phyloP scores from a whole-genome alignment of 1,140 invertebrate genomes.

The Alviniconcha marisindica region DNA sequence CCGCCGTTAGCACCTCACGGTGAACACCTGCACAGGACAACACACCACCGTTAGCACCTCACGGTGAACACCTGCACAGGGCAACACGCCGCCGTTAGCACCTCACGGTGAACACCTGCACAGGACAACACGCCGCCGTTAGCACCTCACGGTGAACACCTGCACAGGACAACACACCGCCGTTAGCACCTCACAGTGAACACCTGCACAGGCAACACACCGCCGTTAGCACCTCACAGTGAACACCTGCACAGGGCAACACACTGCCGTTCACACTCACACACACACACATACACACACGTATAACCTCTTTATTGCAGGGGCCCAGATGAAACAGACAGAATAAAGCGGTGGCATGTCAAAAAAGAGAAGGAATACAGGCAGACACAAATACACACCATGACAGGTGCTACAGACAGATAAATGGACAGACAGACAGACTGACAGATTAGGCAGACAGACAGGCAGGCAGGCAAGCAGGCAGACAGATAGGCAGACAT shows the following conservation, averaged over 20 bases:
- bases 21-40: background rate
- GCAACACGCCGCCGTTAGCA: background rate
- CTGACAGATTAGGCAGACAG: no score
- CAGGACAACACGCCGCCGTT: background rate
- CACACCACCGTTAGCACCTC: background rate
- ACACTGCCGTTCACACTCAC: background rate
- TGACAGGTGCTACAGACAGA: no score
- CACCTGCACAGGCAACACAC: constrained; percentile 39
- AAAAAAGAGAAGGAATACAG: no score
- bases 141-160: no score
- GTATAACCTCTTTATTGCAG: background rate
- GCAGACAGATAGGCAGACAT: no score
- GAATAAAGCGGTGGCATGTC: no score
- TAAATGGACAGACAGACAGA: no score
- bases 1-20: background rate
- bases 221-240: background rate
- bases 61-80: background rate
- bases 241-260: background rate
- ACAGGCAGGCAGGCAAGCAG: no score
- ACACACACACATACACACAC: background rate
- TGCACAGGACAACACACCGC: no score
- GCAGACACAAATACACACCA: background rate
- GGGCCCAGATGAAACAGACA: no score
- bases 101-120: no score
- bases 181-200: constrained; percentile 56